These are phyloP conservation scores for Apamea anceps DNA, from an alignment of 2,888 invertebrate genomes.

Conservation along the genomic window DNA sequence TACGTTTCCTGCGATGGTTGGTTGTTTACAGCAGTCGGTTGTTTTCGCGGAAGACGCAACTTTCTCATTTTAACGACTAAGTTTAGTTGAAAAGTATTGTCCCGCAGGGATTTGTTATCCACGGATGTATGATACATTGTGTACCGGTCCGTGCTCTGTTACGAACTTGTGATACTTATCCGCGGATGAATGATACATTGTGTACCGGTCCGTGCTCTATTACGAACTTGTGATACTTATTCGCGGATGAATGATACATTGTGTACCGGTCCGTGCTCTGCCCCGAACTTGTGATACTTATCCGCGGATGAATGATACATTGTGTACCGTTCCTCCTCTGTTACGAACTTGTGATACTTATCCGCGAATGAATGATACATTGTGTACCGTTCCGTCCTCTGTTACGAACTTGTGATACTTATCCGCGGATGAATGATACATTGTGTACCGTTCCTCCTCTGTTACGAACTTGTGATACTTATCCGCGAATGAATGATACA, in stretches of 20 bases:
- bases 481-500: neutral
- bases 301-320: too few relatives aligned
- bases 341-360: neutral
- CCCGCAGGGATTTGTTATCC: neutral
- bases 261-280: neutral
- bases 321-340: too few relatives aligned
- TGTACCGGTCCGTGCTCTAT: neutral
- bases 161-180: neutral
- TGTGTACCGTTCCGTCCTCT: neutral
- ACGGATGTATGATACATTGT: neutral
- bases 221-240: neutral
- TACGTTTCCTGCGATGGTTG: neutral
- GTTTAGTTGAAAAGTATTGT: conserved; percentile 23
- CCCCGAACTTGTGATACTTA: too few relatives aligned
- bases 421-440: neutral
- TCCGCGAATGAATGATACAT: neutral
- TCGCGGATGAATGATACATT: neutral
- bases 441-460: neutral
- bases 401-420: neutral
- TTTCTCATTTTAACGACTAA: neutral
- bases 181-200: neutral
- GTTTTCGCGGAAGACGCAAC: conserved; percentile 8
- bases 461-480: neutral
- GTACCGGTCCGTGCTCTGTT: neutral
- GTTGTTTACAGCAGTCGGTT: conserved; percentile 10